Percentiles rank a stretch among this genome's conserved stretches.
Conservation (phyloP, 2,888 invertebrate genomes). For the Nephrotoma flavescens region DNA sequence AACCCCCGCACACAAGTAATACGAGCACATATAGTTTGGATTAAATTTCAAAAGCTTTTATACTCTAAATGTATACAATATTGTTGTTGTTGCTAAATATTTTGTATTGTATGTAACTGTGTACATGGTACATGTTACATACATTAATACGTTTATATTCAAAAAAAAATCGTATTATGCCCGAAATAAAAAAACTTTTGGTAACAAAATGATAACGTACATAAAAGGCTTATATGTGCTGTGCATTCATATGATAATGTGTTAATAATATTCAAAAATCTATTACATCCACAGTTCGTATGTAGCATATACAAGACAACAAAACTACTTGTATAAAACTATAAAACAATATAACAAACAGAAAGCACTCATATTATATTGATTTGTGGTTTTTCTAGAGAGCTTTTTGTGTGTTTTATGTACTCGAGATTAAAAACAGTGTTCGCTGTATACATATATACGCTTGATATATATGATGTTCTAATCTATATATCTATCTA, state of each 20-base stretch:
- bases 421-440: background rate
- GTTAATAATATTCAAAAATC: background rate
- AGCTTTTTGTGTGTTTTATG: background rate
- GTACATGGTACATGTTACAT: background rate
- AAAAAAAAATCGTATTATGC: background rate
- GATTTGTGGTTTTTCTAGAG: background rate
- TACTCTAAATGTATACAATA: background rate
- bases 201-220: background rate
- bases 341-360: background rate
- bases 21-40: background rate
- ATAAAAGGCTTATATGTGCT: background rate
- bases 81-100: background rate
- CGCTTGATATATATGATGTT: background rate
- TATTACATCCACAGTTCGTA: background rate
- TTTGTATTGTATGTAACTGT: background rate
- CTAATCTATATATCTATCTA: background rate
- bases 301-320: background rate
- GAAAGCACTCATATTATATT: background rate
- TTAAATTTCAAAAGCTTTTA: background rate
- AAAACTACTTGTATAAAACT: background rate
- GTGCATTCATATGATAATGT: background rate
- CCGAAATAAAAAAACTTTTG: background rate
- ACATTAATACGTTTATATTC: background rate
- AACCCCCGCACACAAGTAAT: background rate
- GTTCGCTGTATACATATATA: background rate